Evolutionary conservation across 2,113 vertebrate genomes (phyloP).

Genomic region (Nansenia antarctica): DNA sequence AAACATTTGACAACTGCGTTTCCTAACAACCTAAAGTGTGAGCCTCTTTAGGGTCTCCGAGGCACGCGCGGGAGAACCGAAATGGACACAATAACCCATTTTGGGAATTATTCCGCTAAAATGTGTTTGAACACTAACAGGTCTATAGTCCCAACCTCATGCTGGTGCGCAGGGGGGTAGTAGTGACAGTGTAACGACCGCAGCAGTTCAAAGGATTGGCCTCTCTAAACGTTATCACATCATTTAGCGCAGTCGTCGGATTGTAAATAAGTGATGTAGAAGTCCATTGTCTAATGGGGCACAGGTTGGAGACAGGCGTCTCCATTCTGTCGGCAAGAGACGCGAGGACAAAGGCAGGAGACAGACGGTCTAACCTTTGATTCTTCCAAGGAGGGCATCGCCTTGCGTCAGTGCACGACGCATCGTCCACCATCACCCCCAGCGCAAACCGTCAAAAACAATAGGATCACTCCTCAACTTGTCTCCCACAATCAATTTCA

Average conservation of each 20-base stretch:
- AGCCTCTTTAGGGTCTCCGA: not conserved
- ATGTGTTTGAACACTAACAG: not conserved
- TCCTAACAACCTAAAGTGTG: not conserved
- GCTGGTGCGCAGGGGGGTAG: not conserved
- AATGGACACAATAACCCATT: not conserved
- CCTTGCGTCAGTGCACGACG: constrained; percentile 61
- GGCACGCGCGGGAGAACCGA: not conserved
- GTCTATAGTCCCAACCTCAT: not conserved
- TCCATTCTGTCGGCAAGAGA: constrained; percentile 70
- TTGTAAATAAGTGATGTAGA: constrained; percentile 79
- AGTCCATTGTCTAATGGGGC: constrained; percentile 72
- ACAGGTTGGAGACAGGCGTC: constrained; percentile 77
- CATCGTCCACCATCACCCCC: constrained; percentile 64
- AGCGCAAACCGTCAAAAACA: constrained; percentile 62
- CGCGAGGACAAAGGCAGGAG: constrained; percentile 75
- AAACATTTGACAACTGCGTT: too few relatives aligned
- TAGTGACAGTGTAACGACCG: constrained; percentile 43
- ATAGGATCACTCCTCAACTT: constrained; percentile 55
- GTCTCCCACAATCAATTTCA: constrained; percentile 55
- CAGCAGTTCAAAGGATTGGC: constrained; percentile 61
- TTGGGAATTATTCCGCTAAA: not conserved
- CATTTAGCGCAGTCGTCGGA: constrained; percentile 70
- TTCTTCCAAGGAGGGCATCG: constrained; percentile 69
- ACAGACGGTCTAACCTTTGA: constrained; percentile 81
- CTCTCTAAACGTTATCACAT: constrained; percentile 69